Evolutionary conservation across 1,140 invertebrate species (phyloP).

Genomic region (Lasioglossum albipes): DNA sequence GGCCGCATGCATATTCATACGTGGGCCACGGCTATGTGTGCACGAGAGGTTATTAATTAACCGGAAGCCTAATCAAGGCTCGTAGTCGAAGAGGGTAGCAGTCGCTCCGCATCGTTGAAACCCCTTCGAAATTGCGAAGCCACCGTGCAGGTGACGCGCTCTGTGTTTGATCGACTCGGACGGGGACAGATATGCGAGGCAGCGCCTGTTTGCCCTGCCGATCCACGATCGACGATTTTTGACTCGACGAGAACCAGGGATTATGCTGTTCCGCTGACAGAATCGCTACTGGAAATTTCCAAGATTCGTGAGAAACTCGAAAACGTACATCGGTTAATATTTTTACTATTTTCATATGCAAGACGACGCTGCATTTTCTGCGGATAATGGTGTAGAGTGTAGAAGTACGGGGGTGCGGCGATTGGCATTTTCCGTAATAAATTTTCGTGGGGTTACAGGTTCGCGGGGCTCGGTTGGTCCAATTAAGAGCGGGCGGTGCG

Average conservation of each 20-base stretch:
- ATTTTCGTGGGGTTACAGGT: too few species aligned
- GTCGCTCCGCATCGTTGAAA: conserved; percentile 65
- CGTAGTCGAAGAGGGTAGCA: conserved; percentile 72
- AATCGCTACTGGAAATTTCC: too few species aligned
- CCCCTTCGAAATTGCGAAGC: conserved; percentile 64
- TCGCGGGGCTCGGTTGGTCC: too few species aligned
- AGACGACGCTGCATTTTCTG: too few species aligned
- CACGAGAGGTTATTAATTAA: conserved; percentile 81
- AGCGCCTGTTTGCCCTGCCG: not conserved
- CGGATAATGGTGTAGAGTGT: too few species aligned
- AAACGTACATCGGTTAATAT: too few species aligned
- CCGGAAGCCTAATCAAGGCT: conserved; percentile 80
- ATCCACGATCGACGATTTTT: conserved; percentile 20
- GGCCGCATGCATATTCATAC: conserved; percentile 79
- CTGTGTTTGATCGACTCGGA: conserved; percentile 54
- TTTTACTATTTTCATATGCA: too few species aligned
- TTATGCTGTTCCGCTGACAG: too few species aligned
- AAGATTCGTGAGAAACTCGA: too few species aligned
- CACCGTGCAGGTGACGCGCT: conserved; percentile 58
- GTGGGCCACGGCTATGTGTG: conserved; percentile 73
- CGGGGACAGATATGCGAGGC: conserved; percentile 46
- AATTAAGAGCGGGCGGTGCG: not conserved
- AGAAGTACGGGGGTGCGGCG: too few species aligned
- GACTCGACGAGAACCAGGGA: not conserved
- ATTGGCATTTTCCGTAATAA: too few species aligned